Percentiles rank a stretch among this genome's conserved stretches.
These are phyloP conservation scores for Oscheius sp. DNA, from an alignment of 2,888 invertebrate species.

Conservation along the genomic window DNA sequence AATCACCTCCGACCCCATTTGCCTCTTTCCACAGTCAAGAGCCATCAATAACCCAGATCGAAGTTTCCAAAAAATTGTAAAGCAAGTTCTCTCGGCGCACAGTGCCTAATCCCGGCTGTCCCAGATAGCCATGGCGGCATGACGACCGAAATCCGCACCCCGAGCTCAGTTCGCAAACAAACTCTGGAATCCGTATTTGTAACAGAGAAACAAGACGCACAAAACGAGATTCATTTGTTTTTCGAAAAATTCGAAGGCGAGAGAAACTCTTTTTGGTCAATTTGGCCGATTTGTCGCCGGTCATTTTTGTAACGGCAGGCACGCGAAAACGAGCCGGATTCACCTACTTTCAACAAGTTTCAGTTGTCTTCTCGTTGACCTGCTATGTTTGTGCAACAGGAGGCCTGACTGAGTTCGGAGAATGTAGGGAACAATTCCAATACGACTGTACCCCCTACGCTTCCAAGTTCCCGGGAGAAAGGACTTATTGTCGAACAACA, in stretches of 20 bases:
- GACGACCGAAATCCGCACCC: conserved; percentile 27
- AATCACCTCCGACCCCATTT: not conserved
- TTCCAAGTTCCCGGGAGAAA: conserved; percentile 42
- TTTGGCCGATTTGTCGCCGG: conserved; percentile 9
- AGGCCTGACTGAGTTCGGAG: conserved; percentile 60
- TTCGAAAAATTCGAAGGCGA: not conserved
- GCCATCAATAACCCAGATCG: no score
- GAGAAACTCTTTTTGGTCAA: not conserved
- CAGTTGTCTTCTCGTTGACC: conserved; percentile 37
- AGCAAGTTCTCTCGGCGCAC: not conserved
- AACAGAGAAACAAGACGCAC: not conserved
- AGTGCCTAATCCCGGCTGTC: conserved; percentile 14
- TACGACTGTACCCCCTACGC: conserved; percentile 57
- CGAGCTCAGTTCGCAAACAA: conserved; percentile 6
- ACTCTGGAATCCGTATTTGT: conserved; percentile 11
- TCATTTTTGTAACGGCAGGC: not conserved
- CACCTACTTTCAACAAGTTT: conserved; percentile 14
- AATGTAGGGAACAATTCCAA: conserved; percentile 58
- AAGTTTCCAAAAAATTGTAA: conserved; percentile 3
- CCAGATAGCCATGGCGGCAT: conserved; percentile 17
- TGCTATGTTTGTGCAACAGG: conserved; percentile 62
- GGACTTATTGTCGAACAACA: conserved; percentile 63
- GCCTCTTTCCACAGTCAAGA: no score
- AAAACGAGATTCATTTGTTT: conserved; percentile 21
- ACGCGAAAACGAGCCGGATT: conserved; percentile 12